A percentile compares a stretch with the other conserved stretches of the same genome.
These are phyloP conservation scores for Pampus argenteus DNA, from an alignment of 2,797 vertebrate genomes.

Conservation along the genomic window DNA sequence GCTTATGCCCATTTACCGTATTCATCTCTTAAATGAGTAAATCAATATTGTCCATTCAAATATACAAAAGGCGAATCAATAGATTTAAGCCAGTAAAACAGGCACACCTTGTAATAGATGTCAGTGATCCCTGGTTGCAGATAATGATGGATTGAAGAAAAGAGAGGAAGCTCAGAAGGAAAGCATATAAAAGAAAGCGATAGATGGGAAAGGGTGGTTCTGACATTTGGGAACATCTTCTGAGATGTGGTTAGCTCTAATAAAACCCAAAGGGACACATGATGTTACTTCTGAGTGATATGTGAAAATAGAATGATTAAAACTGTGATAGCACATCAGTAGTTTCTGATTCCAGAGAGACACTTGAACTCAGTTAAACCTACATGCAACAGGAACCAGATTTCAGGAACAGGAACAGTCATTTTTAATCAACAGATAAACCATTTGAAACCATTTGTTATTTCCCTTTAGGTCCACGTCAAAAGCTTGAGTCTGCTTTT, in stretches of 20 bases:
- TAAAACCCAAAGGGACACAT: not conserved
- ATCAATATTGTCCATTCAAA: conserved; percentile 14
- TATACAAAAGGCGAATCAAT: conserved; percentile 9
- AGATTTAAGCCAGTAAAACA: conserved; percentile 5
- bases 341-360: conserved; percentile 13
- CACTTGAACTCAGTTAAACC: conserved; percentile 8
- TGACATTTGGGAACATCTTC: not conserved
- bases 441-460: not conserved
- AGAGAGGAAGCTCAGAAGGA: not conserved
- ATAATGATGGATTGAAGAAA: not conserved
- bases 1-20: conserved; percentile 19
- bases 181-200: conserved; percentile 6
- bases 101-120: not conserved
- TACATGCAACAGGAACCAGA: conserved; percentile 1
- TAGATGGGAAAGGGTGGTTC: not conserved
- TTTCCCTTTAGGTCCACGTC: conserved; percentile 1
- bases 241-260: not conserved
- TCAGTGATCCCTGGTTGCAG: not conserved
- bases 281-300: not conserved
- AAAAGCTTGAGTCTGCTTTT: not conserved
- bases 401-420: not conserved
- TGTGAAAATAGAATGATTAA: not conserved
- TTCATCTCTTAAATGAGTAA: conserved; percentile 20
- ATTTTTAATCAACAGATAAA: not conserved
- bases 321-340: not conserved